Conservation (phyloP, 2,113 vertebrate genomes). For the Struthidea cinerea region DNA sequence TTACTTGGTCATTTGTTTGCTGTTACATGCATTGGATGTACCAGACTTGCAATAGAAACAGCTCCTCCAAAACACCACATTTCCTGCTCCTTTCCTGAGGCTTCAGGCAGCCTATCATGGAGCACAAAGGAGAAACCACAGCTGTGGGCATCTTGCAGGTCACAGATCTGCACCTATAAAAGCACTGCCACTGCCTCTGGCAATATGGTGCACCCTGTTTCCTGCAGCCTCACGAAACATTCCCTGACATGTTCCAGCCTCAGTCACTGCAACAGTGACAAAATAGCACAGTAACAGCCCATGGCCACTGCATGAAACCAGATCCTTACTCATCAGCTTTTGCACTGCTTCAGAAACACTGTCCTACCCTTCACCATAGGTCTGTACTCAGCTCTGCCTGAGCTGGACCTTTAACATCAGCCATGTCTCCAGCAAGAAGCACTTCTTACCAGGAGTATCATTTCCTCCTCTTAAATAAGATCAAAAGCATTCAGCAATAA, state of each 20-base stretch:
- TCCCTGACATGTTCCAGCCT: not conserved
- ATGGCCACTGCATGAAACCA: rapidly evolving
- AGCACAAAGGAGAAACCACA: not conserved
- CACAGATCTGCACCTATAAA: not conserved
- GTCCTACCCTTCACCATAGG: not conserved
- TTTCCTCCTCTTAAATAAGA: not conserved
- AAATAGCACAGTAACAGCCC: not conserved
- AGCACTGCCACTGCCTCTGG: not conserved
- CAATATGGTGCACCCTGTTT: not conserved
- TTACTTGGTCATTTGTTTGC: not conserved
- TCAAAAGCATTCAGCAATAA: not conserved
- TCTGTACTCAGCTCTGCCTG: not conserved
- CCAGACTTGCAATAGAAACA: not conserved
- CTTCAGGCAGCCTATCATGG: not conserved
- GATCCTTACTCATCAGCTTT: not conserved
- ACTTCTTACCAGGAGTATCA: not conserved
- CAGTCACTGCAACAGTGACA: not conserved
- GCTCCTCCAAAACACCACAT: not conserved
- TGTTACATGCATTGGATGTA: not conserved
- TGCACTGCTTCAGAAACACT: not conserved
- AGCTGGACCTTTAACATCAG: not conserved
- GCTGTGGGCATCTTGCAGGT: not conserved
- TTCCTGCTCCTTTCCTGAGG: not conserved
- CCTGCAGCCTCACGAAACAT: not conserved
- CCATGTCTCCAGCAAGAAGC: not conserved